Conservation (phyloP, 2,888 invertebrate genomes). For the Oscheius sp. region DNA sequence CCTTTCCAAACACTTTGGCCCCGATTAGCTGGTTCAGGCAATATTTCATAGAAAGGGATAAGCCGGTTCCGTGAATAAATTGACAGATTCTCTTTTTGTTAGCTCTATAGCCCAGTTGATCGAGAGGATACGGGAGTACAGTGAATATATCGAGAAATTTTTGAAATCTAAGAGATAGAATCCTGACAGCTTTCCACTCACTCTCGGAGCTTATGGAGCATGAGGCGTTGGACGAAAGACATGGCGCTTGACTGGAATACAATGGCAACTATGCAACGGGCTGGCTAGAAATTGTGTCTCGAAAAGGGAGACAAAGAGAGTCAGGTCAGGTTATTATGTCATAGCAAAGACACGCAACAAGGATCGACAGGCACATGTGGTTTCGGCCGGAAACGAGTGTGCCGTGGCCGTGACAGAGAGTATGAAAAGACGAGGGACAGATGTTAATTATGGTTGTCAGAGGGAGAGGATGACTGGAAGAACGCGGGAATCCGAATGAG, state of each 20-base stretch:
- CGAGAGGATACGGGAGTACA: no score
- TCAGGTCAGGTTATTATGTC: neutral
- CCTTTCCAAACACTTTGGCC: no score
- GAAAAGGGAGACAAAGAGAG: no score
- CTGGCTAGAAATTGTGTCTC: neutral
- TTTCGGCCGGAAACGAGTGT: neutral
- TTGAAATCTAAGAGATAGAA: no score
- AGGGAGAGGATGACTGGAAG: constrained; percentile 15
- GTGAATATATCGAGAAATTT: no score
- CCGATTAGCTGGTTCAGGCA: no score
- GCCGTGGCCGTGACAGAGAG: constrained; percentile 26
- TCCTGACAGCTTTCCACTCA: neutral
- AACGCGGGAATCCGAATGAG: constrained; percentile 8
- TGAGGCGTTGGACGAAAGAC: constrained; percentile 35
- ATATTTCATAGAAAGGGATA: no score
- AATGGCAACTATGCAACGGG: constrained; percentile 31
- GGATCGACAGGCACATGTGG: neutral
- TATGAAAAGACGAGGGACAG: constrained; percentile 36
- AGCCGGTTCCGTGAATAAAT: no score
- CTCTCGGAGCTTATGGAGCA: constrained; percentile 29
- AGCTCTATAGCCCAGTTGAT: no score
- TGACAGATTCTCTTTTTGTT: no score
- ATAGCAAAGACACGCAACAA: neutral
- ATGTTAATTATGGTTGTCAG: constrained; percentile 32
- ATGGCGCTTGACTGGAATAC: constrained; percentile 14